phyloP scores from a whole-genome alignment of 2,113 vertebrate species.

The Oryzias melastigma region DNA sequence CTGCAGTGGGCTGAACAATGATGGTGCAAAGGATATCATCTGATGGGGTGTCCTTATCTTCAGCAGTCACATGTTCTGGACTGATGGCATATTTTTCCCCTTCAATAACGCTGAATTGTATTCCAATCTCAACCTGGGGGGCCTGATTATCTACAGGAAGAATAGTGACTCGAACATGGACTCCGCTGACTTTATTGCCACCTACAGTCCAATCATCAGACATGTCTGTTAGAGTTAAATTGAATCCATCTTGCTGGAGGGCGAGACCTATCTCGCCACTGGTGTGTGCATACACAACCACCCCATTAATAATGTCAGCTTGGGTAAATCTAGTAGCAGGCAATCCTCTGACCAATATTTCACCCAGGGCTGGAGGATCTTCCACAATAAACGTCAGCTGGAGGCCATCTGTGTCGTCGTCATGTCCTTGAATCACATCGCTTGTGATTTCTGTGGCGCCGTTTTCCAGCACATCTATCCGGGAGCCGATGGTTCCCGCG shows the following conservation, averaged over 20 bases:
- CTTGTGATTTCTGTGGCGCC: slow-evolving; percentile 88
- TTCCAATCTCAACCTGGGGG: slow-evolving; percentile 81
- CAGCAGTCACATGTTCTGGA: slow-evolving; percentile 76
- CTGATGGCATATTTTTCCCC: slow-evolving; percentile 83
- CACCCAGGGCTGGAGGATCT: slow-evolving; percentile 81
- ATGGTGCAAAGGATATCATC: slow-evolving; percentile 93
- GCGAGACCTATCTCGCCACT: slow-evolving; percentile 86
- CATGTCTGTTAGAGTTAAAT: slow-evolving; percentile 87
- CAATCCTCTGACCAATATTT: slow-evolving; percentile 84
- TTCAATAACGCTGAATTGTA: slow-evolving; percentile 83
- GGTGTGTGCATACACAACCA: slow-evolving; percentile 87
- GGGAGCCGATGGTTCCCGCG: slow-evolving; percentile 84
- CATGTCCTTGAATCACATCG: slow-evolving; percentile 83
- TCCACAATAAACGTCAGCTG: slow-evolving; percentile 90
- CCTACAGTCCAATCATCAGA: slow-evolving; percentile 88
- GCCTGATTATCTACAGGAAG: slow-evolving; percentile 91
- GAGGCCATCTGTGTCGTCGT: slow-evolving; percentile 86
- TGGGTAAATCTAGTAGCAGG: slow-evolving; percentile 86
- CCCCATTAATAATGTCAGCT: slow-evolving; percentile 87
- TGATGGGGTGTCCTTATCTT: slow-evolving; percentile 84
- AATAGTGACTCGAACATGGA: slow-evolving; percentile 85
- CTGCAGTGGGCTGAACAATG: slow-evolving; percentile 84
- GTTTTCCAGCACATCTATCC: slow-evolving; percentile 90
- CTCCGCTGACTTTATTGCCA: slow-evolving; percentile 80
- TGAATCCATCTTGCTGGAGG: slow-evolving; percentile 84